A percentile compares a stretch with the other conserved stretches of the same genome.
phyloP scores from a whole-genome alignment of 2,113 vertebrate species.

The Mohoua ochrocephala region DNA sequence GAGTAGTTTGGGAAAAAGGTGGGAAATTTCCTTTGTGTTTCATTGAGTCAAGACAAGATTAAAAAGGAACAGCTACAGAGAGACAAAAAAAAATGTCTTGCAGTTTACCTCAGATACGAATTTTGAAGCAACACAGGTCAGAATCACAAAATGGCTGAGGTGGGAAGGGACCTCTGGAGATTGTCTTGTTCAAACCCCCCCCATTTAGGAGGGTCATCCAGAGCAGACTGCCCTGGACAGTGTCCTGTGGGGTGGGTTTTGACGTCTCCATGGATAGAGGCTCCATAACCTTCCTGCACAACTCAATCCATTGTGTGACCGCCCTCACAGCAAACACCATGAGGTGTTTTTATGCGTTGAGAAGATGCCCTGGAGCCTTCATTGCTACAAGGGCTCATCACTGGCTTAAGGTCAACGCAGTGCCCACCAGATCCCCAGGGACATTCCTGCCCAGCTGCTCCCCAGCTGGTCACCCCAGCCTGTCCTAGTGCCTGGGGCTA shows the following conservation, averaged over 20 bases:
- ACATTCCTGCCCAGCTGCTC: neutral
- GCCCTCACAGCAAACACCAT: neutral
- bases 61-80: neutral
- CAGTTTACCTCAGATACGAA: neutral
- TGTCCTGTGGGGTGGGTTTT: neutral
- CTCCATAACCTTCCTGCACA: neutral
- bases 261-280: neutral
- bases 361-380: neutral
- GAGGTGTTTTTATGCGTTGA: too few relatives aligned
- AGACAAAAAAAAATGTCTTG: neutral
- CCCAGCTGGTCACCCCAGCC: neutral
- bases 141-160: neutral
- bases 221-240: neutral
- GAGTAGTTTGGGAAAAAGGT: neutral
- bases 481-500: neutral
- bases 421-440: neutral
- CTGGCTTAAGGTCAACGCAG: neutral
- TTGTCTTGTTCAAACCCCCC: neutral
- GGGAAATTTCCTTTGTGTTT: neutral
- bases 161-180: neutral
- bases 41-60: neutral
- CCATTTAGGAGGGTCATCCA: neutral
- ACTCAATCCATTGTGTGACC: neutral
- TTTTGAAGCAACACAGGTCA: neutral
- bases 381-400: fast-evolving